phyloP scores from a whole-genome alignment of 2,797 vertebrate genomes.

The Odontamblyopus rebecca region DNA sequence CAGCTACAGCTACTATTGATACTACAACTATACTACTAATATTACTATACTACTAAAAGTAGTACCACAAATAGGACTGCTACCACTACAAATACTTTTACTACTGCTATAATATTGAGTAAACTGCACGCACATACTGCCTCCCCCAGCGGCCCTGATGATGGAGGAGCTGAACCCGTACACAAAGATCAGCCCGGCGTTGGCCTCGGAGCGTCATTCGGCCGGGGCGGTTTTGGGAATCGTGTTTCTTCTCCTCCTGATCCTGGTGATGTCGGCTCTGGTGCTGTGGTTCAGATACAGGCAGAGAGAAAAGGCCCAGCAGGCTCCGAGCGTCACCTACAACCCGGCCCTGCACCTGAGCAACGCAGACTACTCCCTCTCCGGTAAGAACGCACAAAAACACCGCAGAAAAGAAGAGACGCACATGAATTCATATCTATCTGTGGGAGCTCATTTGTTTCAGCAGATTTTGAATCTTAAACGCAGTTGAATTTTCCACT shows the following conservation, averaged over 20 bases:
- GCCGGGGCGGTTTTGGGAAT: slow-evolving; percentile 92
- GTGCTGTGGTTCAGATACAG: slow-evolving; percentile 91
- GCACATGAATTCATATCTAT: no score
- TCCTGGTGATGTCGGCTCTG: slow-evolving; percentile 88
- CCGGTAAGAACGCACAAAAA: slow-evolving; percentile 78
- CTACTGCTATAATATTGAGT: no score
- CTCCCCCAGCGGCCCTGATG: slow-evolving; percentile 86
- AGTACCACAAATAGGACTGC: no score
- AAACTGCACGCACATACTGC: no score
- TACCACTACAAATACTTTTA: no score
- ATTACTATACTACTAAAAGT: no score
- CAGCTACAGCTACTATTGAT: no score
- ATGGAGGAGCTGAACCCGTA: slow-evolving; percentile 99
- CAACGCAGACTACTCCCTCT: slow-evolving; percentile 93
- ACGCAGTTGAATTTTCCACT: no score
- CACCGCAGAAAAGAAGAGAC: no score
- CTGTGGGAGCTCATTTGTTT: no score
- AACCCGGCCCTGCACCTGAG: slow-evolving; percentile 91
- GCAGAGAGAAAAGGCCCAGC: slow-evolving; percentile 90
- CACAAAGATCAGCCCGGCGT: slow-evolving; percentile 96
- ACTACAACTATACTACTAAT: no score
- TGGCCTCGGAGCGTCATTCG: slow-evolving; percentile 91
- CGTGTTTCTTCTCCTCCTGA: slow-evolving; percentile 90
- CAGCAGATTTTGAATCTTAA: no score
- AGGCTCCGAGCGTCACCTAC: slow-evolving; percentile 91